Base-by-base conservation (phyloP, 1,140 invertebrate genomes). In the Kradibia gibbosae region DNA sequence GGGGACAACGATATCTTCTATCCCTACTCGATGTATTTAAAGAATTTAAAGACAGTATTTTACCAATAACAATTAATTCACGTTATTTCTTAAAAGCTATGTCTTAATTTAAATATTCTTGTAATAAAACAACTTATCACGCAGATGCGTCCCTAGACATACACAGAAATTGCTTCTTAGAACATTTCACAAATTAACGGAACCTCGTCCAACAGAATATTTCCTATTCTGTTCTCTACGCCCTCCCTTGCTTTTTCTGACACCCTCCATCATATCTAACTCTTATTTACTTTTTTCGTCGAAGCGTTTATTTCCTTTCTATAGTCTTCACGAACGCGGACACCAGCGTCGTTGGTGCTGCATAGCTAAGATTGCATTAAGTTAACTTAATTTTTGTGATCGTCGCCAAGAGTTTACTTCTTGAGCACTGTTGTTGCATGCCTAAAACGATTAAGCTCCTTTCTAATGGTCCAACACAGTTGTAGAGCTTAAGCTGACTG, bases 101-200 rank as follows among this genome's bases (percentile, higher is more conserved):
- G 80, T 50, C 76, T 81, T 60, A 81, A 81, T 81, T 75, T 62
- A 71, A 81, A 77, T 81, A 39, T 22, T 42, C 75, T 53, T 39
- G 65, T 65, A 77, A 74, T 82, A 82, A 76, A 82, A 71, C 80
- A 76, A 81, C 50, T 81, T 62, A 77, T 42, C 70, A 34, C 5
- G 71, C 28, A 65, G 53, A 65, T 34, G 65, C 67, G 62, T 79
- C 36, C 22, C 42, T 45, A n/a, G 11, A 53, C 45, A 11, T 48
- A 45, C 25, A 77, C 5, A 31, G 28, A 17, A 65, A 62, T 4
- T 22, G 39, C 4, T 53, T 60, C 31, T 78, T 70, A 34, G 67
- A 72, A 42, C 1, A 45, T 17, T 80, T 75, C 72, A 75, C 45
- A 55, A 80, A 31, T 76, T 50, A 65, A 31, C 73, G 74, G 39